Evolutionary conservation across 2,113 vertebrate species (phyloP), one percentile per base, ranked within the genome.

Genomic region (Syrrhaptes paradoxus): DNA sequence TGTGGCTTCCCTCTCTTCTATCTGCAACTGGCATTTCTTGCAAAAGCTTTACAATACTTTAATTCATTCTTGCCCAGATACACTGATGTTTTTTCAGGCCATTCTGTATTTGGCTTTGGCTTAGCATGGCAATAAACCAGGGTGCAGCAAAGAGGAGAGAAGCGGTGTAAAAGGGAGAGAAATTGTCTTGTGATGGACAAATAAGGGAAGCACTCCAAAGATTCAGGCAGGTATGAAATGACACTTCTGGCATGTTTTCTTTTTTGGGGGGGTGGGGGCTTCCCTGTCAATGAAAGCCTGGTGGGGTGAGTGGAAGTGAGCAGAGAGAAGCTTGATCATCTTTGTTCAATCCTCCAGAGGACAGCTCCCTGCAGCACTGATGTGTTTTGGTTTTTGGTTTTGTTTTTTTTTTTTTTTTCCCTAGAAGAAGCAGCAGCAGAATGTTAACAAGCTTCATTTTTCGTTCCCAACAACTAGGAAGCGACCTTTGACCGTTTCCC

Each of bases 361-460:
- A 94, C 73, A 83, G 66, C 48, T 97, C 71, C 87, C 87, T 0
- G 54, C 66, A 95, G 86, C 85, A 81, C 65, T 49, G 77, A 78
- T 76, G 51, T 86, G 65, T 43, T 76, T 89, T 57, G 38, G 38
- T 41, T 41, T 11, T 41, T 10, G 38, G 41, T 41, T 41, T 41
- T 41, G 11, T 41, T 41, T 38, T 38, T 38, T 38, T 41, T 41
- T 41, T 41, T 41, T 38, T 11, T 38, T 38, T 88, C 58, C 76
- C 25, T 89, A 29, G 76, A 93, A 96, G 90, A 78, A 85, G 43
- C 90, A 87, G 87, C 79, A 86, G 87, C 94, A 95, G 94, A 96
- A 96, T 96, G 96, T 95, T 96, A 97, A 97, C 95, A 96, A 96
- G 96, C 82, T 96, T 96, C 70, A 90, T 97, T 97, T 97, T 96